Evolutionary conservation across 2,113 vertebrate genomes (phyloP), one percentile per base, ranked within the genome.

Genomic region (Microtus ochrogaster): DNA sequence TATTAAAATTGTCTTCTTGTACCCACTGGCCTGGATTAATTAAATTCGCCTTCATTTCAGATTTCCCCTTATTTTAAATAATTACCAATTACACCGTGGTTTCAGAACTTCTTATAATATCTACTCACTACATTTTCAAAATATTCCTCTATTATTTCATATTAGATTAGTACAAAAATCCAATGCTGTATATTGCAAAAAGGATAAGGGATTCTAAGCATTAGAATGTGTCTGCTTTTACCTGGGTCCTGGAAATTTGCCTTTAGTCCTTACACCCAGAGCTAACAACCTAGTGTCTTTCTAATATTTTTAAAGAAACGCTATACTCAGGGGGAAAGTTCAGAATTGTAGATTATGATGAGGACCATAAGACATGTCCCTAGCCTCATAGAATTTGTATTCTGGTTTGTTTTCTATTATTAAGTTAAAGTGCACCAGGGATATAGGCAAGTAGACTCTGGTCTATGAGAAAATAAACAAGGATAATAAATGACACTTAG

Each of bases 71-170:
- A 41, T 61, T 2, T 4, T 68, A 76, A 87, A 79, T 92, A 94
- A 4, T 78, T 49, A 58, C 47, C 16, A 91, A 24, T 21, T 73
- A 81, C 6, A 65, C 17, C 0, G 26, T 66, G 10, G 2, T 61
- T 92, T 81, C 77, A 30, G 63, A 47, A 68, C 22, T 41, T 77
- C 13, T 33, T n/a, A 72, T 61, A 65, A 30, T 19, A 61, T 24
- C 28, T 83, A 22, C 2, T 61, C 4, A n/a, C 36, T 47, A 28
- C 26, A 63, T n/a, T 63, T 78, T n/a, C n/a, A 83, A 49, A 88
- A 61, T 95, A 87, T 36, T 91, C 78, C 82, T 73, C 3, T 61
- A 68, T 41, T 47, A 85, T 47, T 85, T 63, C 90, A 84, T 86
- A 76, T 66, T 77, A 13, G 39, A 47, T n/a, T 41, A 65, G 13